phyloP scores from a whole-genome alignment of 2,797 vertebrate species.

The Lagothrix lagotricha region DNA sequence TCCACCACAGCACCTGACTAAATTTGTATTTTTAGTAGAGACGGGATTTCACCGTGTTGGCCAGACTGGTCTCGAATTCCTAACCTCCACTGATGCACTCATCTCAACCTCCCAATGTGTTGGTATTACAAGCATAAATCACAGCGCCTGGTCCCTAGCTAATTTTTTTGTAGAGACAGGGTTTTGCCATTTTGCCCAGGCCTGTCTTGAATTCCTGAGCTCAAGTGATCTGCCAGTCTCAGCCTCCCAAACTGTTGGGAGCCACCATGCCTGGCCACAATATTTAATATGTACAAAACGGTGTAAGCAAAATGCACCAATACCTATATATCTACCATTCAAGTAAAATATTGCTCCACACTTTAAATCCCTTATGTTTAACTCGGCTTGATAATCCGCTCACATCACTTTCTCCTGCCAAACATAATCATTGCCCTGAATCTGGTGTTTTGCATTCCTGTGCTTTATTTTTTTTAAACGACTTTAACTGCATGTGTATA shows the following conservation, averaged over 20 bases:
- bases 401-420: not conserved
- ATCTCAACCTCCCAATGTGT: not conserved
- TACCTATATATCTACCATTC: not conserved
- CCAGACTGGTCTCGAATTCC: not conserved
- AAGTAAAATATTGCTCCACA: not conserved
- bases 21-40: not conserved
- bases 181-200: not conserved
- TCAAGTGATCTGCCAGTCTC: not conserved
- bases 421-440: not conserved
- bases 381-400: not conserved
- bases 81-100: not conserved
- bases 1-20: not conserved
- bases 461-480: not conserved
- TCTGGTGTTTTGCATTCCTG: not conserved
- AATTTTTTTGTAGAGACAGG: not conserved
- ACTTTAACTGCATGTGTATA: not conserved
- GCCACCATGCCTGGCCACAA: not conserved
- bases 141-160: not conserved
- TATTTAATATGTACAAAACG: not conserved
- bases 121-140: not conserved
- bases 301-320: not conserved
- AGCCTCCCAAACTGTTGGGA: not conserved
- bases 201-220: not conserved
- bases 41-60: not conserved
- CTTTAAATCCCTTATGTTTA: not conserved